phyloP scores from a whole-genome alignment of 2,797 vertebrate genomes.

The Pelobates cultripes region DNA sequence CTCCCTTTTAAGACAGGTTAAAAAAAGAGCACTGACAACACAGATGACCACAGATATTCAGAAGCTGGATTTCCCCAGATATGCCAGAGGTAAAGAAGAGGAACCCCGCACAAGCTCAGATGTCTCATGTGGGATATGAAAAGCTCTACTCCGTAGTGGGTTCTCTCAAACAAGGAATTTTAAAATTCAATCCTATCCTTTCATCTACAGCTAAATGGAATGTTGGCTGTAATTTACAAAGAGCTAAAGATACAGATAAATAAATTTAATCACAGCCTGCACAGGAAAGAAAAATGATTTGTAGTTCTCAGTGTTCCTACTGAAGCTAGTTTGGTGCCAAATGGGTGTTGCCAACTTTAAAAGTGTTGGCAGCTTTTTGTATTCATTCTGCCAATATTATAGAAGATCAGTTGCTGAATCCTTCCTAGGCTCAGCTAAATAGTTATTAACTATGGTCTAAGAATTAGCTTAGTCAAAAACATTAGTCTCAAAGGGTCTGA shows the following conservation, averaged over 20 bases:
- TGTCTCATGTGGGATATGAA: neutral
- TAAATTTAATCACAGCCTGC: slow-evolving; percentile 54
- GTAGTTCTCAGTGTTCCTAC: slow-evolving; percentile 55
- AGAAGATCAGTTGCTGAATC: slow-evolving; percentile 67
- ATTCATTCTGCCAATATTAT: slow-evolving; percentile 69
- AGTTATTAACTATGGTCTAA: slow-evolving; percentile 69
- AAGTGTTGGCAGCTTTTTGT: slow-evolving; percentile 63
- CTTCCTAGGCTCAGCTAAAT: slow-evolving; percentile 64
- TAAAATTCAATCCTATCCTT: slow-evolving; percentile 8
- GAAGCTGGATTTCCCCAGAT: neutral
- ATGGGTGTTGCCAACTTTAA: slow-evolving; percentile 65
- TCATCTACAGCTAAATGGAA: slow-evolving; percentile 20
- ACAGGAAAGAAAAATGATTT: slow-evolving; percentile 62
- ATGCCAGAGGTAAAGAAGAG: neutral
- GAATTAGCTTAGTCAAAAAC: slow-evolving; percentile 66
- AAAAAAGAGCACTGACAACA: no score
- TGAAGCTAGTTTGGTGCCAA: slow-evolving; percentile 64
- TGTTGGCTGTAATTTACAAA: slow-evolving; percentile 18
- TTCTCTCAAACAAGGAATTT: neutral
- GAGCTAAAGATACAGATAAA: slow-evolving; percentile 29
- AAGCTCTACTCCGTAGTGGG: neutral
- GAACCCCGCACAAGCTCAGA: neutral
- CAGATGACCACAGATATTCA: neutral
- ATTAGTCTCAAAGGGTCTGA: slow-evolving; percentile 60
- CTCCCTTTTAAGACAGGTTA: no score